Percentiles rank a stretch among this genome's conserved stretches.
Conservation (phyloP, 2,888 invertebrate genomes). For the Phyllotreta striolata region DNA sequence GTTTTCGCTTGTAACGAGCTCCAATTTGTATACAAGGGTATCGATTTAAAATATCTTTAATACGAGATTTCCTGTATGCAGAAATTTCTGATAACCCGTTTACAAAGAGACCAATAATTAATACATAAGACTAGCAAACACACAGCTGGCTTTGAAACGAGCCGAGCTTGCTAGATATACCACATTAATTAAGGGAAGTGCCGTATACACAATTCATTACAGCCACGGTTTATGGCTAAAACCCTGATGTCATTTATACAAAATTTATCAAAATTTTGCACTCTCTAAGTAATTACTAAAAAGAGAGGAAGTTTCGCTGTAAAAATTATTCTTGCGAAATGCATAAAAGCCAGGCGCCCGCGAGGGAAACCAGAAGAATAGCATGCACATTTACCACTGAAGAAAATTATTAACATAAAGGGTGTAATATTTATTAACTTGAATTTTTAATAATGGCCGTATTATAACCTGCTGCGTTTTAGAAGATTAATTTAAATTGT, state of each 20-base stretch:
- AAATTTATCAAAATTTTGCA: conserved; percentile 21
- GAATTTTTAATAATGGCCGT: too few relatives aligned
- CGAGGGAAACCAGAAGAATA: too few relatives aligned
- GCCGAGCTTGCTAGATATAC: conserved; percentile 2
- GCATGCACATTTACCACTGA: too few relatives aligned
- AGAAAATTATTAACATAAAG: too few relatives aligned
- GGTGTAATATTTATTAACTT: too few relatives aligned
- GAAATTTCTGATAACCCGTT: background rate
- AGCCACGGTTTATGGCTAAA: conserved; percentile 10
- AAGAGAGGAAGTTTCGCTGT: conserved; percentile 9
- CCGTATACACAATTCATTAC: conserved; percentile 30
- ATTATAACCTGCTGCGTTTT: too few relatives aligned
- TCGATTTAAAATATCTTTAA: too few relatives aligned
- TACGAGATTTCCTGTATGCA: too few relatives aligned
- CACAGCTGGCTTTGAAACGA: conserved; percentile 3
- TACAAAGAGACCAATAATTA: conserved; percentile 14
- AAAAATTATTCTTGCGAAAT: background rate
- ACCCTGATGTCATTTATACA: conserved; percentile 5
- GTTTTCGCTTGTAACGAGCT: too few relatives aligned
- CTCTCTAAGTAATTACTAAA: conserved; percentile 22
- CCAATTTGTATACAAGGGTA: too few relatives aligned
- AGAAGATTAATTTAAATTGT: too few relatives aligned
- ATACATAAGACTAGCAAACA: conserved; percentile 10
- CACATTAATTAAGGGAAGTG: conserved; percentile 34
- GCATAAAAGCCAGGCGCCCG: conserved; percentile 1